Base-by-base conservation (phyloP, 2,113 vertebrate genomes). In the Scophthalmus maximus region DNA sequence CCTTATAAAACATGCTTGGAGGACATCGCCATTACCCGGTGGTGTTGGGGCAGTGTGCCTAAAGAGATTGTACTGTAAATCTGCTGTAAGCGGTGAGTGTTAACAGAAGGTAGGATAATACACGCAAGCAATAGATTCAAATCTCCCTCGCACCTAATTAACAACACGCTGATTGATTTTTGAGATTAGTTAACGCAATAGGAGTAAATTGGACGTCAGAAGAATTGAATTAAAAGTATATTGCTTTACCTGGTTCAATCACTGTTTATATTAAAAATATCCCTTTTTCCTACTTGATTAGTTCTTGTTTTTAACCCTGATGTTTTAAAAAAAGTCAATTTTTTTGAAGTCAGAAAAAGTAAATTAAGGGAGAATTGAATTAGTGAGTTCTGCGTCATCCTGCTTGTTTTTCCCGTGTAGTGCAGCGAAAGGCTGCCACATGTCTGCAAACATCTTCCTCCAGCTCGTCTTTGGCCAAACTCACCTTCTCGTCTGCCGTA, bases 41-140 rank as follows among this genome's bases (percentile, higher is more conserved):
- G 17, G 6, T 44, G 40, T n/a, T n/a, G n/a, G n/a, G n/a, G n/a
- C n/a, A n/a, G n/a, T n/a, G n/a, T 42, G 40, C 18, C 40, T 42
- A 6, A 42, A 18, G n/a, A 42, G 11, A 17, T 42, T 6, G 8
- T 46, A 46, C 8, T 18, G 42, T 20, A 2, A 46, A n/a, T 46
- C 8, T 9, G 17, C 42, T n/a, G n/a, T n/a, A 20, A 40, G 36
- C 36, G 17, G 36, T 15, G 36, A 40, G 42, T 46, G 42, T 8
- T n/a, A n/a, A 44, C n/a, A 38, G 36, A 4, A 40, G 14, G 14
- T 15, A 40, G 7, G 32, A 40, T 15, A 40, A 40, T 40, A 40
- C 14, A 17, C 14, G 17, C 89, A 86, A 49, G 51, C 50, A 51
- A 68, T 63, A 11, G 51, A 29, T 44, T 25, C 23, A 50, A 36